These are phyloP conservation scores for Cheilosia scutellata DNA, from an alignment of 2,888 invertebrate species.

Conservation along the genomic window DNA sequence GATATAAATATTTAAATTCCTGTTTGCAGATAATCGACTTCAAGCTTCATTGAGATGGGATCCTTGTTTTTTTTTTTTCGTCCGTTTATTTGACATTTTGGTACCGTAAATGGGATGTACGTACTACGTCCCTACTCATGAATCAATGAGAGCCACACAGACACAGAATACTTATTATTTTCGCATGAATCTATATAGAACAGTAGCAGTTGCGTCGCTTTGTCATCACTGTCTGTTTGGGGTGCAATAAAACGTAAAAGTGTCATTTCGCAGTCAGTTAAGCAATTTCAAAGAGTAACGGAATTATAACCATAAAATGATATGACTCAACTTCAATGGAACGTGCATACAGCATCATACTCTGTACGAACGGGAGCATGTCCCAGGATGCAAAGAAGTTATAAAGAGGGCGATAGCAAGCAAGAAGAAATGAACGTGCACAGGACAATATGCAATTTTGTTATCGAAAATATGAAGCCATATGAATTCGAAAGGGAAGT, in stretches of 20 bases:
- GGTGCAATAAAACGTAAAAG: slow-evolving; percentile 68
- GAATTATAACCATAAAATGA: slow-evolving; percentile 69
- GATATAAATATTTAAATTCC: slow-evolving; percentile 72
- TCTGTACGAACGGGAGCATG: neutral
- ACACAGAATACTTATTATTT: slow-evolving; percentile 41
- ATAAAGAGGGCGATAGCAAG: neutral
- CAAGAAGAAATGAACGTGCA: neutral
- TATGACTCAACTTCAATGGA: slow-evolving; percentile 49
- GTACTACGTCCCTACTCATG: slow-evolving; percentile 18
- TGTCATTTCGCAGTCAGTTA: slow-evolving; percentile 73
- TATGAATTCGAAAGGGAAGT: slow-evolving; percentile 18
- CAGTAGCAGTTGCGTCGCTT: slow-evolving; percentile 7
- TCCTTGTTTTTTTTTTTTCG: slow-evolving; percentile 33
- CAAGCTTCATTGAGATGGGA: slow-evolving; percentile 71
- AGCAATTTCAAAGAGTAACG: slow-evolving; percentile 64
- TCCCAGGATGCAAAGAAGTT: neutral
- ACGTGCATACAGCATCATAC: neutral
- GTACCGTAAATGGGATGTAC: neutral
- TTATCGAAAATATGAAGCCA: slow-evolving; percentile 16
- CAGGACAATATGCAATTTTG: slow-evolving; percentile 11
- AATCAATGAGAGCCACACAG: slow-evolving; percentile 53
- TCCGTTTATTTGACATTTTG: slow-evolving; percentile 61
- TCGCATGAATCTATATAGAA: slow-evolving; percentile 27
- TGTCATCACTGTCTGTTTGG: slow-evolving; percentile 16
- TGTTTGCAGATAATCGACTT: slow-evolving; percentile 75